Base-by-base conservation (phyloP, 2,113 vertebrate species). In the Podocnemis expansa region DNA sequence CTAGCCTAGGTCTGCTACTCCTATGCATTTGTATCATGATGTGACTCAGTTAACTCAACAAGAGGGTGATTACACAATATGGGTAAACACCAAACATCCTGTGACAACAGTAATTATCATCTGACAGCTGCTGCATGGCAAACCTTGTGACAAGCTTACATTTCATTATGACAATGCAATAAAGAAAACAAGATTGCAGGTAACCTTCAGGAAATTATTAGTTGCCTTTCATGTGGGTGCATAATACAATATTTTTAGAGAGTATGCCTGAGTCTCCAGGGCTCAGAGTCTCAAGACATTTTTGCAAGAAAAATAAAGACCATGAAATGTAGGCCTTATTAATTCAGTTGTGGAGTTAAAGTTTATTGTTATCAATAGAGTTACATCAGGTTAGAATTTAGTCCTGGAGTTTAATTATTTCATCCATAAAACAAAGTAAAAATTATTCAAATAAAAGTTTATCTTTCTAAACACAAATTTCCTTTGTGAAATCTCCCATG, bases 81-180 rank as follows among this genome's bases (percentile, higher is more conserved):
- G 94, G 88, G 93, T 90, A 95, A 96, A 97, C 91, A 95, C 67
- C 6, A 5, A 56, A 83, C 84, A n/a, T 90, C 73, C 91, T 88
- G 56, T 83, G 87, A 90, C 82, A 93, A 80, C 93, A 95, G 85
- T 8, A 89, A 90, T 93, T 91, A 89, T 0, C 2, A 82, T 78
- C 67, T 90, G 89, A 89, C 93, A 94, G 88, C 96, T 96, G 95
- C 95, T 95, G 67, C 1, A 1, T 89, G 63, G 94, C 78, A 75
- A 78, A 90, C 91, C 91, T 95, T 70, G 89, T 91, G 84, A 81
- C 81, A 92, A 87, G 91, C 85, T 95, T 92, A 84, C 96, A 89
- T 95, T 96, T 96, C 89, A 55, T 80, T 82, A 92, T 82, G 95
- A 81, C 86, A 96, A 95, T 93, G 67, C 0, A 76, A 38, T 47